Evolutionary conservation across 2,797 vertebrate genomes (phyloP).

Genomic region (Enteromius fasciolatus): DNA sequence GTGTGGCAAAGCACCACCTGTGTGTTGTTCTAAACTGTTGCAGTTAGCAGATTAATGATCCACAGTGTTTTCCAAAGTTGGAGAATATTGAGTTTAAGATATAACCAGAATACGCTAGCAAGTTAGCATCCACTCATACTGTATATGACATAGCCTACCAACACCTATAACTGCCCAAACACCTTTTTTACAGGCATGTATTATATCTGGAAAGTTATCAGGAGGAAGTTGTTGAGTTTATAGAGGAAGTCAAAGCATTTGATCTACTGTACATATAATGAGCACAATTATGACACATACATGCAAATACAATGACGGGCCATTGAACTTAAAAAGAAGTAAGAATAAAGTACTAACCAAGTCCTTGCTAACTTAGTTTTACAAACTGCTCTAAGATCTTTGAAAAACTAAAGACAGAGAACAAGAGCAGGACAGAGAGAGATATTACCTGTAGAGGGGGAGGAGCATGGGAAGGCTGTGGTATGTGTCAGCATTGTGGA

Average conservation of each 20-base stretch:
- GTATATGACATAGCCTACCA: not conserved
- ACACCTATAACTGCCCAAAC: not conserved
- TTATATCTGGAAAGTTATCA: not conserved
- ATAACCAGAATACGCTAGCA: not conserved
- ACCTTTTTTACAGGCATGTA: not conserved
- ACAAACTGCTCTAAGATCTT: not conserved
- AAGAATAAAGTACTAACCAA: not conserved
- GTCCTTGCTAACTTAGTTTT: not conserved
- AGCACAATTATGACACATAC: not conserved
- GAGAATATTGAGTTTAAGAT: not conserved
- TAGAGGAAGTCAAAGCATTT: conserved; percentile 20
- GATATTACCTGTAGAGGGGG: conserved; percentile 57
- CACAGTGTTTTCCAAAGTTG: not conserved
- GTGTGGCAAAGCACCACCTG: not conserved
- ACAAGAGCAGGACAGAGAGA: conserved; percentile 7
- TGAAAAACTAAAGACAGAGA: conserved; percentile 12
- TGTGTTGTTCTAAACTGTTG: not conserved
- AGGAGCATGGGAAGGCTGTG: conserved; percentile 52
- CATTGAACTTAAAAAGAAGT: not conserved
- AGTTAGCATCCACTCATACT: not conserved
- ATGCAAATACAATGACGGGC: not conserved
- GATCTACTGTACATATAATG: not conserved
- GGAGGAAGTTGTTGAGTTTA: conserved; percentile 29
- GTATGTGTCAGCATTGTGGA: conserved; percentile 54
- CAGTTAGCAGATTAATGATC: not conserved